These are phyloP conservation scores for Brachylomia viminalis DNA, from an alignment of 2,888 invertebrate species.

Conservation along the genomic window DNA sequence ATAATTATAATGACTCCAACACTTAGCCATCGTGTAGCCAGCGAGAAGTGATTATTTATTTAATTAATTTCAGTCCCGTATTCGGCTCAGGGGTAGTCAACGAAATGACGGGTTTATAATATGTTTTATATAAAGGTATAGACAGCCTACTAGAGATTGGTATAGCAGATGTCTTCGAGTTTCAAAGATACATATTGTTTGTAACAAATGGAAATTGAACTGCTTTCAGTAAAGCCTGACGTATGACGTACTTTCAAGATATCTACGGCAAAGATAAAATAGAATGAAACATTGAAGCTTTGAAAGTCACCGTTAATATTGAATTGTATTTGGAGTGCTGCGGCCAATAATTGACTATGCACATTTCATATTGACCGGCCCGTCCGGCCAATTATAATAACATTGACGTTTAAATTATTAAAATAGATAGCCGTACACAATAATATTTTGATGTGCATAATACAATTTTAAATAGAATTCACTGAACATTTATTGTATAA, in stretches of 20 bases:
- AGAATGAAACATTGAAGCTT: background rate
- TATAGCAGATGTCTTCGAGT: too few species aligned
- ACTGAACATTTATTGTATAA: background rate
- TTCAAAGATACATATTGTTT: background rate
- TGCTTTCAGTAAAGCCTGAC: background rate
- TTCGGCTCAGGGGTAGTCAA: background rate
- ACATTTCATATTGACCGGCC: slow-evolving; percentile 24
- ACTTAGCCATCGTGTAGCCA: background rate
- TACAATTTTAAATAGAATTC: background rate
- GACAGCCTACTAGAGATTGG: background rate
- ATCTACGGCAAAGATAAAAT: slow-evolving; percentile 2
- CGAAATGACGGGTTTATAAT: background rate
- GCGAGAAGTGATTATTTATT: background rate
- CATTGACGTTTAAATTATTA: slow-evolving; percentile 35
- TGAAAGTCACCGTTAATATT: slow-evolving; percentile 22
- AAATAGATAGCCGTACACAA: slow-evolving; percentile 9
- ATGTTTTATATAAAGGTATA: background rate
- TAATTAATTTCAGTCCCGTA: background rate
- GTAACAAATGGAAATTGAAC: background rate
- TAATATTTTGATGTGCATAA: background rate
- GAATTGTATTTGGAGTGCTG: slow-evolving; percentile 34
- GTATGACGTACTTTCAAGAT: background rate
- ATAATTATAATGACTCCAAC: background rate
- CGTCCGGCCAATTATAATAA: slow-evolving; percentile 21
- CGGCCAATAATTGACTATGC: slow-evolving; percentile 41